Evolutionary conservation across 2,888 invertebrate genomes (phyloP).

Genomic region (Lymantria monacha): DNA sequence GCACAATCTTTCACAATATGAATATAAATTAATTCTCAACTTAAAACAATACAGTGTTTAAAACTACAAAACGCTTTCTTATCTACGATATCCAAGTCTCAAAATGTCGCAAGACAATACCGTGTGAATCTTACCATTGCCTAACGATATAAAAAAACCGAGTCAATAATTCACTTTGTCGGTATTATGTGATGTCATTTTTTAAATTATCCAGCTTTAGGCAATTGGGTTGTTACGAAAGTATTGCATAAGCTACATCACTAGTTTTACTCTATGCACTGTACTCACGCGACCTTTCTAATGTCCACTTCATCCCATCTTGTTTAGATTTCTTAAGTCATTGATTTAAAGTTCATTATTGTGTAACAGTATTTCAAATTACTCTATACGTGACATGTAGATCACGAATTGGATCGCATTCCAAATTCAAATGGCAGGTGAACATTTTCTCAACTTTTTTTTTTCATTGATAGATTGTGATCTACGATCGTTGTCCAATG

Average conservation of each 20-base stretch:
- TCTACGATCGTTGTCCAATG: slow-evolving; percentile 9
- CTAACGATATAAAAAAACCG: slow-evolving; percentile 55
- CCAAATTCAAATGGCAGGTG: slow-evolving; percentile 51
- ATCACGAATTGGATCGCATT: slow-evolving; percentile 51
- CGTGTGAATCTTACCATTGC: slow-evolving; percentile 69
- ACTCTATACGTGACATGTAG: slow-evolving; percentile 34
- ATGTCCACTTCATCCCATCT: slow-evolving; percentile 25
- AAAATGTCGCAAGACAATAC: slow-evolving; percentile 66
- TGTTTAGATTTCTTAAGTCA: slow-evolving; percentile 11
- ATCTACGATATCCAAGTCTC: slow-evolving; percentile 62
- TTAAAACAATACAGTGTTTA: slow-evolving; percentile 70
- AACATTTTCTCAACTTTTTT: slow-evolving; percentile 27
- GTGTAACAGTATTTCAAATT: slow-evolving; percentile 5
- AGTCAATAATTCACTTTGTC: slow-evolving; percentile 63
- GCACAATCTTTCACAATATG: slow-evolving; percentile 44
- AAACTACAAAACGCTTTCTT: slow-evolving; percentile 71
- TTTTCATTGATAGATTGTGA: slow-evolving; percentile 18
- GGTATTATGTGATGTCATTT: slow-evolving; percentile 66
- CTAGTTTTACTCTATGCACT: slow-evolving; percentile 43
- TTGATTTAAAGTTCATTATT: slow-evolving; percentile 11
- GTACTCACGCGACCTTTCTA: slow-evolving; percentile 58
- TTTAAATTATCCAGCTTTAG: slow-evolving; percentile 67
- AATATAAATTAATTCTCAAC: slow-evolving; percentile 60
- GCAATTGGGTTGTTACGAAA: slow-evolving; percentile 68
- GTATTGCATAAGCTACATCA: slow-evolving; percentile 61